phyloP scores from a whole-genome alignment of 2,888 invertebrate species.

The Amblyjoppa fuscipennis region DNA sequence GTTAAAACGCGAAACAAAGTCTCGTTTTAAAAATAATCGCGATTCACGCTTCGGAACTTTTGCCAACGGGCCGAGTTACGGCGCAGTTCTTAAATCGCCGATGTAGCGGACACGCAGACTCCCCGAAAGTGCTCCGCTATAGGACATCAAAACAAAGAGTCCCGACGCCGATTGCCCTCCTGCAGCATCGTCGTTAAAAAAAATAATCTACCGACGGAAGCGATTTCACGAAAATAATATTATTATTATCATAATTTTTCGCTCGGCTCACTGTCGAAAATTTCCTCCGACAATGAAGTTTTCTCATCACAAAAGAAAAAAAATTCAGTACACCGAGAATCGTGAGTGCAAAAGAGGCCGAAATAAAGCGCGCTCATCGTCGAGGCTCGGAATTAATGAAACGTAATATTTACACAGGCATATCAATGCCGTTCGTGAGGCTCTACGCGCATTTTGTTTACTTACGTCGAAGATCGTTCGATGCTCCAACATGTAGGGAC shows the following conservation, averaged over 20 bases:
- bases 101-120: slow-evolving; percentile 31
- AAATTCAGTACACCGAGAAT: not conserved
- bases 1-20: slow-evolving; percentile 61
- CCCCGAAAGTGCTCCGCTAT: not conserved
- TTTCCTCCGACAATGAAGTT: not conserved
- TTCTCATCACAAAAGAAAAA: not conserved
- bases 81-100: slow-evolving; percentile 62
- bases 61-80: slow-evolving; percentile 67
- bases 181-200: not conserved
- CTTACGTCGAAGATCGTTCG: slow-evolving; percentile 84
- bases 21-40: slow-evolving; percentile 71
- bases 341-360: not conserved
- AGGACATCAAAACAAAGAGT: slow-evolving; percentile 16
- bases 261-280: not conserved
- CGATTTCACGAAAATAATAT: not conserved
- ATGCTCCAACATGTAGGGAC: slow-evolving; percentile 84
- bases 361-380: not conserved
- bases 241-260: not conserved
- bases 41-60: slow-evolving; percentile 66
- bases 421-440: not conserved
- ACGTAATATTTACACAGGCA: not conserved
- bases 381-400: not conserved
- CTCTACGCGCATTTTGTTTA: slow-evolving; percentile 76
- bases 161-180: not conserved
- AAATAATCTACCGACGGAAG: not conserved